These are phyloP conservation scores for Dicyrtomina minuta DNA, from an alignment of 2,888 invertebrate species.

Conservation along the genomic window DNA sequence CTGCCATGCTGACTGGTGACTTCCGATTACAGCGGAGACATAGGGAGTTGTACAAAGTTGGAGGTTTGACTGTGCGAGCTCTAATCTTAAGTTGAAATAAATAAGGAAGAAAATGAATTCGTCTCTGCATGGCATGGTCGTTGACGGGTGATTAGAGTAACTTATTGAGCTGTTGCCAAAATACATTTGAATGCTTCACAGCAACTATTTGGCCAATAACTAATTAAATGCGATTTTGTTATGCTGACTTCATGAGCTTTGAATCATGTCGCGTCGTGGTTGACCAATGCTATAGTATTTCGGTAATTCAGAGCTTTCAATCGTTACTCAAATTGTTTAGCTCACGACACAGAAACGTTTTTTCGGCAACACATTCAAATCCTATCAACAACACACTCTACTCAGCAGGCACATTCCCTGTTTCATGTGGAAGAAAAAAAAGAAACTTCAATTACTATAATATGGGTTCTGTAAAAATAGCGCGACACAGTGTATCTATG, in stretches of 20 bases:
- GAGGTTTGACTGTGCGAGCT: no score
- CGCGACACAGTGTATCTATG: no score
- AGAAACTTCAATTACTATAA: no score
- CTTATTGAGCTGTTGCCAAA: conserved; percentile 32
- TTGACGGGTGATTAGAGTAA: no score
- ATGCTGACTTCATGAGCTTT: background rate
- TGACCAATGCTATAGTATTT: no score
- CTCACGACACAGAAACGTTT: no score
- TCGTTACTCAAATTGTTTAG: conserved; percentile 15
- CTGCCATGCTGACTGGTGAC: no score
- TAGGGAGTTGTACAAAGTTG: no score
- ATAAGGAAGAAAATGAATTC: conserved; percentile 1
- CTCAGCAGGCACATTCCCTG: background rate
- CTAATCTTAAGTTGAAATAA: no score
- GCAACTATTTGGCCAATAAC: conserved; percentile 26
- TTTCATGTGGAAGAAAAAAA: no score
- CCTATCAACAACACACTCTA: background rate
- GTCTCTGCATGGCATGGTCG: background rate
- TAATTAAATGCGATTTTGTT: conserved; percentile 24
- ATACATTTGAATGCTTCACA: conserved; percentile 13
- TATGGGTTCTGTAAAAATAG: no score
- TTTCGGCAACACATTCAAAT: conserved; percentile 13
- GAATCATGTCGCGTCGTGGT: background rate
- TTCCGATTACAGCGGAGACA: no score
- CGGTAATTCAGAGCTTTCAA: conserved; percentile 11